Base-by-base conservation (phyloP, 2,797 vertebrate species). In the Psittacula derbiana region DNA sequence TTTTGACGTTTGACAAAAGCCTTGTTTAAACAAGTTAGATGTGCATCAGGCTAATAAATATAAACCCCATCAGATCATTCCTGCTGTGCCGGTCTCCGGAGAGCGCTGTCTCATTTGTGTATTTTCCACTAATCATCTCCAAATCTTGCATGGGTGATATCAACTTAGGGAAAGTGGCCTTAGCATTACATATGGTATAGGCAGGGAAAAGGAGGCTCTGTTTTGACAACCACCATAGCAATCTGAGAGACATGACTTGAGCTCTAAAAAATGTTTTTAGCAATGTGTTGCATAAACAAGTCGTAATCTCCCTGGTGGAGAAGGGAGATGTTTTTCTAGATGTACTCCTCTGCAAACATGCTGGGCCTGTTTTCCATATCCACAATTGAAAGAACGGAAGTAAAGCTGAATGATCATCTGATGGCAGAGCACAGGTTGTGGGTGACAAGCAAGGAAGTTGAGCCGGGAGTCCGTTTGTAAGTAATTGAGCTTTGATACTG, bases 251-350 rank as follows among this genome's bases (percentile, higher is more conserved):
- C 95, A 94, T 97, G 95, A 97, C 96, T 96, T 2, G 53, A 96
- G 88, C 60, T 72, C 89, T 93, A 73, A 97, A 95, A 97, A 97
- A 97, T 97, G 96, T 95, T 96, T 97, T 88, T 88, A 95, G 91
- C 93, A 95, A 93, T 93, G 95, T 91, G 92, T 96, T 97, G 92
- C 94, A 96, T 90, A 97, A 97, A 96, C 95, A 95, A 97, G 85
- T 92, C 80, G 93, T 96, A 78, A 92, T 96, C 95, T 95, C 92
- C 93, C 95, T 90, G 31, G 80, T 52, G 76, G 89, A 86, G 73
- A 83, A 41, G 82, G 64, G 53, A 76, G 43, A 65, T 96, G 86
- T 95, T 96, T 93, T 94, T 81, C 82, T 95, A 78, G 85, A 94
- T 93, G 89, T 75, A 60, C 53, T 90, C 71, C 46, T 88, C 65